Evolutionary conservation across 2,888 invertebrate genomes (phyloP), one percentile per base, ranked within the genome.

Genomic region (Cheiracanthium punctorium): DNA sequence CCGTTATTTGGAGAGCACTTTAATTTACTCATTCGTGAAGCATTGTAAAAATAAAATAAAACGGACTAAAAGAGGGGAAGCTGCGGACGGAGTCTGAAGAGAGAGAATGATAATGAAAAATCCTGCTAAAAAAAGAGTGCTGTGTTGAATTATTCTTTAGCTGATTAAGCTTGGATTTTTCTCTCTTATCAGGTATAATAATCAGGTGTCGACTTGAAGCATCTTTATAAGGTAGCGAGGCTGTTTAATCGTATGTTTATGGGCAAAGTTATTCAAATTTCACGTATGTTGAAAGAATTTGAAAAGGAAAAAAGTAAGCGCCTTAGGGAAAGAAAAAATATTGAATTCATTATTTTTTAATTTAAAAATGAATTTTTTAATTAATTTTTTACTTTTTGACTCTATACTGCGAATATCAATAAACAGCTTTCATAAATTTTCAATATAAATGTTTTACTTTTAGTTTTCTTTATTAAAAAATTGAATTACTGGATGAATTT

Each of bases 21-120:
- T 80, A 73, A 80, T 80, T 80, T 80, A 73, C 73, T 73, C 80
- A 73, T 80, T 73, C 80, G 48, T 73, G 73, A 73, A 80, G 32
- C 32, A 48, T 65, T 37, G 72, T 71, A 58, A 71, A 69, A 77
- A 76, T 29, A 43, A 30, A 79, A 71, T 29, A 24, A 72, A 71
- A 64, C 29, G n/a, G 32, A 17, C 48, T 28, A 65, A 64, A 24
- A 12, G 8, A 80, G 73, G 72, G 37, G 43, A 72, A 73, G 32
- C 17, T 43, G 41, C 43, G 17, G 41, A 71, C 14, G 67, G n/a
- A 70, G 43, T 65, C 41, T 30, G 24, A 24, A 58, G 12, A 58
- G 12, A 48, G 43, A 64, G 29, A 29, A 32, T 65, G 30, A 43
- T 41, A 67, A 67, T 65, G 76, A 41, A 65, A 65, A 29, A 58